Base-by-base conservation (phyloP, 2,113 vertebrate genomes). In the Heliornis fulica region DNA sequence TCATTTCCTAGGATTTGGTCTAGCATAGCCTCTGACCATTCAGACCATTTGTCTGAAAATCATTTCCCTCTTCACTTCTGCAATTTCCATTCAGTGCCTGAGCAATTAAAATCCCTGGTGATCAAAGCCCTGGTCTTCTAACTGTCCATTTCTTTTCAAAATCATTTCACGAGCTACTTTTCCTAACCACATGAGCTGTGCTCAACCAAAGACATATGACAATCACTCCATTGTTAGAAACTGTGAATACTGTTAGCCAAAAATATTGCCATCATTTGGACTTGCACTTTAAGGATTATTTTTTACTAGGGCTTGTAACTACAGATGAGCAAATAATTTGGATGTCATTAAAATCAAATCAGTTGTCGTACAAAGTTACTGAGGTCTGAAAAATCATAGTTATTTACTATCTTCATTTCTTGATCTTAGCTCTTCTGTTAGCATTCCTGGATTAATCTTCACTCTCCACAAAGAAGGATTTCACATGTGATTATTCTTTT, bases 81-180 rank as follows among this genome's bases (percentile, higher is more conserved):
- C 94, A 93, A 71, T 79, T 95, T 95, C 94, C 83, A 84, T 96
- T 94, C 92, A 92, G 72, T 87, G 86, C 90, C 83, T 75, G 90
- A 94, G 94, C 90, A 96, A 96, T 96, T 96, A 96, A 94, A 95
- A 96, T 96, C 93, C 90, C 36, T 2, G 12, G 76, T 74, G 90
- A 94, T 95, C 96, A 96, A 96, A 96, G 88, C 65, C 69, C 63
- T 64, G 80, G 21, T 90, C 93, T 94, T 90, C 93, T 88, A 71
- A 96, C 86, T 94, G 88, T 90, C 96, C 72, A 48, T 92, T 94
- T 87, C 91, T 90, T 94, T 95, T 84, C 88, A 89, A 20, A 96
- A 53, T 53, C 72, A 28, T 94, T 34, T 56, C 92, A 20, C 56
- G 88, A 96, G 86, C 76, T 87, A 13, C 85, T 93, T 78, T 70